Conservation (phyloP, 2,113 vertebrate species). For the Pandion haliaetus region DNA sequence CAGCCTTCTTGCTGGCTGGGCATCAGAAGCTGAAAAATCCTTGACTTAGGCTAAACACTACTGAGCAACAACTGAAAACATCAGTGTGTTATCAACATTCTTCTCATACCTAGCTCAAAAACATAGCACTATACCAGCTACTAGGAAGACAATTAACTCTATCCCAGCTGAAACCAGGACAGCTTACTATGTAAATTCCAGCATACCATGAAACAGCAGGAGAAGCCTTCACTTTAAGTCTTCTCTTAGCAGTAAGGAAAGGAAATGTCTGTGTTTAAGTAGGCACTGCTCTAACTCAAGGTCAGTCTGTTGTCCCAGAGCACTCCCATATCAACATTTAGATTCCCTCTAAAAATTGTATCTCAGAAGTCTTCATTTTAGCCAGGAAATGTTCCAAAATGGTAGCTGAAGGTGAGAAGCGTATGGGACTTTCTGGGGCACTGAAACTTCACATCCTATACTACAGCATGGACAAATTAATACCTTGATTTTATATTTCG, state of each 20-base stretch:
- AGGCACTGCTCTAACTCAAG: not conserved
- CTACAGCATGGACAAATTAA: not conserved
- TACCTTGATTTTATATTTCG: not conserved
- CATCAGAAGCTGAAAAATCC: too few species aligned
- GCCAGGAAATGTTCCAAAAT: not conserved
- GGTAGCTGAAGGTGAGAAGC: not conserved
- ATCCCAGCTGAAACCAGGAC: too few species aligned
- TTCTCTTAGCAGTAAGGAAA: not conserved
- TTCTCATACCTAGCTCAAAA: too few species aligned
- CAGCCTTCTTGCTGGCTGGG: too few species aligned
- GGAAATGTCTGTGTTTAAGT: not conserved
- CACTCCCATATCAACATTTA: not conserved
- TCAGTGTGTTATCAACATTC: too few species aligned
- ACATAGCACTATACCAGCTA: too few species aligned
- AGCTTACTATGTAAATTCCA: not conserved
- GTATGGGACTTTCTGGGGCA: not conserved
- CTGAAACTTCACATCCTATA: not conserved
- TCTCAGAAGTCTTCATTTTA: not conserved
- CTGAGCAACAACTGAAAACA: too few species aligned
- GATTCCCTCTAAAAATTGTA: not conserved
- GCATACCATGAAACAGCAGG: not conserved
- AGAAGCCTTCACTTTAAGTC: not conserved
- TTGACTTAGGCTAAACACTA: too few species aligned
- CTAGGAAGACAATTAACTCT: too few species aligned
- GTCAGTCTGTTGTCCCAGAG: not conserved